phyloP scores from a whole-genome alignment of 1,140 invertebrate genomes.

The Leptopilina boulardi region DNA sequence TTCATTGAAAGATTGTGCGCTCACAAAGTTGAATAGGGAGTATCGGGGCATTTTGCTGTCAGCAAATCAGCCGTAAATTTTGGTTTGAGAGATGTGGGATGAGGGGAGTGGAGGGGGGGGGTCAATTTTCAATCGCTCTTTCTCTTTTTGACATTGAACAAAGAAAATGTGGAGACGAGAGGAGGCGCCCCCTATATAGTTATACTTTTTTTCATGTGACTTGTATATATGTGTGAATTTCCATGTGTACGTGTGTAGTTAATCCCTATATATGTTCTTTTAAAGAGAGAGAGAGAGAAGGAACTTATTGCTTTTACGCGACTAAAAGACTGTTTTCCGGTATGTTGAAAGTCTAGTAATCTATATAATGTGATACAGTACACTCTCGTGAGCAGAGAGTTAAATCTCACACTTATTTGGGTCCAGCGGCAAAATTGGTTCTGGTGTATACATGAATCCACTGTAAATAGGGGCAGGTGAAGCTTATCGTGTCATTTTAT shows the following conservation, averaged over 20 bases:
- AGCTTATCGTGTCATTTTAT: slow-evolving; percentile 12
- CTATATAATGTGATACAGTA: slow-evolving; percentile 13
- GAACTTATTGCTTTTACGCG: neutral
- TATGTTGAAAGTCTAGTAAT: neutral
- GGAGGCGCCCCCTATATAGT: neutral
- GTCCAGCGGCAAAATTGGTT: slow-evolving; percentile 6
- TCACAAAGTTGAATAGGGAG: neutral
- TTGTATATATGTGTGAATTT: neutral
- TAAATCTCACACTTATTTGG: neutral
- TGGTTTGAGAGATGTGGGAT: neutral
- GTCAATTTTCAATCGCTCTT: slow-evolving; percentile 4
- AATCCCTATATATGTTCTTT: neutral
- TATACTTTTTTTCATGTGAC: neutral
- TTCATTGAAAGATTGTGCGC: slow-evolving; percentile 21
- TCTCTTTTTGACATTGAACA: neutral
- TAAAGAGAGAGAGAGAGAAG: neutral
- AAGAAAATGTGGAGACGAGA: slow-evolving; percentile 1
- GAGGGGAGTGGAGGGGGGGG: neutral
- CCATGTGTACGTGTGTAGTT: neutral
- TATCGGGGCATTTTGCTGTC: slow-evolving; percentile 29
- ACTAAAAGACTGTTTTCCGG: neutral
- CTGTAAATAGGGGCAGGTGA: slow-evolving; percentile 25
- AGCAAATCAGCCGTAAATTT: slow-evolving; percentile 32
- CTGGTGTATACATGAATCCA: neutral
- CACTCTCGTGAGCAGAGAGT: neutral